These are phyloP conservation scores for Tetraodon nigroviridis DNA, from an alignment of 2,113 vertebrate genomes.

Conservation along the genomic window DNA sequence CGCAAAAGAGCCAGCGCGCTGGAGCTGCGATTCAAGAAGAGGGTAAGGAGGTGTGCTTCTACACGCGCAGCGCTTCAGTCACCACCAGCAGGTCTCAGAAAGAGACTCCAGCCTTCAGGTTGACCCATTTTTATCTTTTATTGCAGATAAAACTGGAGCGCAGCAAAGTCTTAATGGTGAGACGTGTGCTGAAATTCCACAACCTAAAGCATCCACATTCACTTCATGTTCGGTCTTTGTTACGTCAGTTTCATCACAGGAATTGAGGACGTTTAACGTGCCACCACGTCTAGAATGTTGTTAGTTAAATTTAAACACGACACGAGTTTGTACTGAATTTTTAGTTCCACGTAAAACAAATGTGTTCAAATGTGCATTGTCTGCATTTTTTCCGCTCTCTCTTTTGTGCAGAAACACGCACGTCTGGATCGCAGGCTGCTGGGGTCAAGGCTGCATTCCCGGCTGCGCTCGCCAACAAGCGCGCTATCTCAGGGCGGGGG, in stretches of 20 bases:
- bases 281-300: too few relatives aligned
- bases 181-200: conserved; percentile 3
- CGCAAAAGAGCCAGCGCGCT: conserved; percentile 73
- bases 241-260: too few relatives aligned
- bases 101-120: not conserved
- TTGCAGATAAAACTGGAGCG: conserved; percentile 76
- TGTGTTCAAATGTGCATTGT: not conserved
- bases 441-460: conserved; percentile 68
- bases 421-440: conserved; percentile 49
- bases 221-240: too few relatives aligned
- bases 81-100: too few relatives aligned
- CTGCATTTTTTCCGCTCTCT: not conserved
- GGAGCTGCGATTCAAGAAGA: conserved; percentile 73
- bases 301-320: too few relatives aligned
- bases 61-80: too few relatives aligned
- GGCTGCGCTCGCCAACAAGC: conserved; percentile 72
- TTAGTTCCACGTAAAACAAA: not conserved
- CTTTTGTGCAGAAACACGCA: conserved; percentile 48
- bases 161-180: conserved; percentile 73
- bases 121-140: conserved; percentile 10
- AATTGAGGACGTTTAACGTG: too few relatives aligned
- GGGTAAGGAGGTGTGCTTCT: conserved; percentile 45
- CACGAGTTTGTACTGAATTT: too few relatives aligned
- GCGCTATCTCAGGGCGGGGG: conserved; percentile 67
- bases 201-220: too few relatives aligned